A percentile compares a stretch with the other conserved stretches of the same genome.
Evolutionary conservation across 2,888 invertebrate genomes (phyloP).

Genomic region (Steinernema scapterisci): DNA sequence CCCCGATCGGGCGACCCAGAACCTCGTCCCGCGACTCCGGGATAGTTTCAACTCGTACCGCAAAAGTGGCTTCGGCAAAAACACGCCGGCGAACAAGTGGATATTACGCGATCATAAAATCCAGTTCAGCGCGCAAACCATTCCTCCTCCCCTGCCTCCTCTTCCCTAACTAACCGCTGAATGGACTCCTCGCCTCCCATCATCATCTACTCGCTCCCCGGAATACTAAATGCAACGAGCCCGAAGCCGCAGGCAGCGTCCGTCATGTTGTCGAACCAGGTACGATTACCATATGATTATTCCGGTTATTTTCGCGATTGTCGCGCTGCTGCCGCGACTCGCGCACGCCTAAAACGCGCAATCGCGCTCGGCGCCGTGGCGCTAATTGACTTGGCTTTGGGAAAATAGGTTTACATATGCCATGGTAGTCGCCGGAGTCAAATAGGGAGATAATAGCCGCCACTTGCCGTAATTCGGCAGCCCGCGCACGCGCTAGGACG

Average conservation of each 20-base stretch:
- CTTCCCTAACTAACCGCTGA: slow-evolving; percentile 2
- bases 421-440: slow-evolving; percentile 6
- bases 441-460: slow-evolving; percentile 27
- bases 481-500: neutral
- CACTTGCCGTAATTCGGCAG: neutral
- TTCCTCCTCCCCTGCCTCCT: too few relatives aligned
- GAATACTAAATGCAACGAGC: slow-evolving; percentile 31
- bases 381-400: slow-evolving; percentile 25
- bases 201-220: neutral
- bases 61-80: neutral
- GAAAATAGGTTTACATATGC: slow-evolving; percentile 32
- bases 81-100: slow-evolving; percentile 22
- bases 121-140: slow-evolving; percentile 29
- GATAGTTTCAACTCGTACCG: neutral
- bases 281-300: slow-evolving; percentile 33
- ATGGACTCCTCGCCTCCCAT: neutral
- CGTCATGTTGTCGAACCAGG: slow-evolving; percentile 29
- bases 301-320: slow-evolving; percentile 31
- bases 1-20: too few relatives aligned
- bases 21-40: too few relatives aligned
- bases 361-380: slow-evolving; percentile 1
- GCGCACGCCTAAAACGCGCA: slow-evolving; percentile 13
- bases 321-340: slow-evolving; percentile 8
- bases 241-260: neutral
- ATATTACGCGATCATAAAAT: slow-evolving; percentile 29